Conservation (phyloP, 1,140 invertebrate genomes). For the Ephestia elutella region DNA sequence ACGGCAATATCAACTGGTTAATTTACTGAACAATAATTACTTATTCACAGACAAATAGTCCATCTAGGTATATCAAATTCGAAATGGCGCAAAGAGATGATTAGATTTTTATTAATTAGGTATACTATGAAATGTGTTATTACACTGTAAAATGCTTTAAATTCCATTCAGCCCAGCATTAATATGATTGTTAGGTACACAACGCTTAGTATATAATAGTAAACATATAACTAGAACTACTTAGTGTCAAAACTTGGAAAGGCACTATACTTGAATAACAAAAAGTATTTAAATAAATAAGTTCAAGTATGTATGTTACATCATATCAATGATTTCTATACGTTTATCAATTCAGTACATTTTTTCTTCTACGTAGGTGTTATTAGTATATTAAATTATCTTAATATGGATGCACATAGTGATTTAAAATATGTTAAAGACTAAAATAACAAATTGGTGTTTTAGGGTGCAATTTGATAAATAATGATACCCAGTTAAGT, state of each 20-base stretch:
- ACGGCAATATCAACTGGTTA: conserved; percentile 34
- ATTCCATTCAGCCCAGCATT: conserved; percentile 12
- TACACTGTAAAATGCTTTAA: conserved; percentile 25
- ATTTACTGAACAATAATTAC: conserved; percentile 34
- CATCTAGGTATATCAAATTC: conserved; percentile 36
- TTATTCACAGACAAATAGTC: conserved; percentile 31
- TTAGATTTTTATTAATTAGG: conserved; percentile 13
- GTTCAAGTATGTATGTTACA: conserved; percentile 18
- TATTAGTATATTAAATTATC: conserved; percentile 7
- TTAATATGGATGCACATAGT: neutral
- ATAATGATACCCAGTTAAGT: conserved; percentile 8
- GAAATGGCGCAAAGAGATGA: conserved; percentile 28
- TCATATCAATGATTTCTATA: neutral
- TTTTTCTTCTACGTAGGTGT: neutral
- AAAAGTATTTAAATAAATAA: conserved; percentile 9
- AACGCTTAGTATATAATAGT: conserved; percentile 32
- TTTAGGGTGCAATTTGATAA: conserved; percentile 20
- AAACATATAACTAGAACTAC: conserved; percentile 34
- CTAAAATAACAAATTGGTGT: conserved; percentile 4
- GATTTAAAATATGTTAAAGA: neutral
- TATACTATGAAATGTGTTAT: conserved; percentile 25
- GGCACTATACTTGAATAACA: conserved; percentile 64
- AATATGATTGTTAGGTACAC: conserved; percentile 19
- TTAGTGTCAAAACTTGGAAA: conserved; percentile 53
- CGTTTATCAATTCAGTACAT: conserved; percentile 5